These are phyloP conservation scores for Ia io DNA, from an alignment of 2,113 vertebrate genomes.

Conservation along the genomic window DNA sequence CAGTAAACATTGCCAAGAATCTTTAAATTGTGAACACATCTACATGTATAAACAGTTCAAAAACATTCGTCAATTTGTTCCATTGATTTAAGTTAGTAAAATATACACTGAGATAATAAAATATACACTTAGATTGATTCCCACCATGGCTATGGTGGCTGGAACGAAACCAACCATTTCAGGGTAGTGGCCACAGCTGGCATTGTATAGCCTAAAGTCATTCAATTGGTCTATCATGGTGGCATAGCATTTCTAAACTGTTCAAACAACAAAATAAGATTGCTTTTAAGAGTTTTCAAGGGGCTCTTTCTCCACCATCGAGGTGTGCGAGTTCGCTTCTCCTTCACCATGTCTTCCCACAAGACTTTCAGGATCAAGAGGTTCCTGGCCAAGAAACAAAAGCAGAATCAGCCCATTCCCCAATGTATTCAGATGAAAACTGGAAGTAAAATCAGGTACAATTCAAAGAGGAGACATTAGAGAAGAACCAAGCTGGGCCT, in stretches of 20 bases:
- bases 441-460: too few relatives aligned
- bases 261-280: neutral
- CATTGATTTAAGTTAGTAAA: constrained; percentile 11
- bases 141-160: neutral
- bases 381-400: too few relatives aligned
- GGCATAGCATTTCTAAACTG: neutral
- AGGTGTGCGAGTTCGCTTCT: too few relatives aligned
- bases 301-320: too few relatives aligned
- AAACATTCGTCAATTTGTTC: neutral
- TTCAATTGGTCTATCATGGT: neutral
- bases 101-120: neutral
- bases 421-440: too few relatives aligned
- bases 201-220: neutral
- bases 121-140: neutral
- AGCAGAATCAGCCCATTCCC: too few relatives aligned
- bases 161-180: neutral
- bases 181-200: neutral
- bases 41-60: neutral
- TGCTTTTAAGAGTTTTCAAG: neutral
- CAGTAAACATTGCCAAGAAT: neutral
- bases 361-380: too few relatives aligned
- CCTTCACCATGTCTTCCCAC: too few relatives aligned
- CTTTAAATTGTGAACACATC: neutral
- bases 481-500: too few relatives aligned
- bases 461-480: too few relatives aligned